Evolutionary conservation across 2,113 vertebrate species (phyloP), one percentile per base, ranked within the genome.

Genomic region (Lampris incognitus): DNA sequence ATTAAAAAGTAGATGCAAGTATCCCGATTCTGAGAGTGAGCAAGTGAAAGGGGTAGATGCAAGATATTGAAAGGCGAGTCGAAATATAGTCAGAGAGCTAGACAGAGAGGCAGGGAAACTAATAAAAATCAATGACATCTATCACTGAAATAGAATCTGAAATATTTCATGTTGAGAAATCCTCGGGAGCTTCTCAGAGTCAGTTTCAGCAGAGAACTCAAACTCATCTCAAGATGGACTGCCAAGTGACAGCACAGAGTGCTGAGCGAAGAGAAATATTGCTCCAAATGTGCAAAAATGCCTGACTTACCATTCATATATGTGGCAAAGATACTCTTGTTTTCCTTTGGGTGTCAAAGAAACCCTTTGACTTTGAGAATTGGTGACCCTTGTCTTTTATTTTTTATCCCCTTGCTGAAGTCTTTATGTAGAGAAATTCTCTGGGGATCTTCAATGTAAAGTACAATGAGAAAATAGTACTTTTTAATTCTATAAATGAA

Each of bases 181-280:
- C 58, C 79, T 81, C 74, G 9, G 42, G 83, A 83, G 72, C 66
- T 71, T 67, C 73, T 71, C 62, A 10, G 77, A 73, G 65, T 65
- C 69, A 80, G 81, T 56, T 8, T 40, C 69, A 58, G 39, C 59
- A 61, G 67, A 82, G 60, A 75, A 75, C 81, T 84, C 9, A 66
- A 36, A 46, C 70, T 6, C 59, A 9, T 42, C 39, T 13, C 8
- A 7, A 83, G 52, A 75, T 69, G 51, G 74, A 74, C 55, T 69
- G 50, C n/a, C 41, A 38, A 62, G 41, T 69, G 72, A 67, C 77
- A 37, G 61, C 56, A 39, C 63, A 64, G 44, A 51, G 54, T 42
- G 37, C n/a, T 2, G 72, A 66, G 48, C 66, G 51, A 46, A 40
- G 42, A 64, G 59, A 66, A 49, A 44, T 41, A 44, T 60, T 50